phyloP scores from a whole-genome alignment of 2,888 invertebrate genomes.

The Cremastinae sp. region DNA sequence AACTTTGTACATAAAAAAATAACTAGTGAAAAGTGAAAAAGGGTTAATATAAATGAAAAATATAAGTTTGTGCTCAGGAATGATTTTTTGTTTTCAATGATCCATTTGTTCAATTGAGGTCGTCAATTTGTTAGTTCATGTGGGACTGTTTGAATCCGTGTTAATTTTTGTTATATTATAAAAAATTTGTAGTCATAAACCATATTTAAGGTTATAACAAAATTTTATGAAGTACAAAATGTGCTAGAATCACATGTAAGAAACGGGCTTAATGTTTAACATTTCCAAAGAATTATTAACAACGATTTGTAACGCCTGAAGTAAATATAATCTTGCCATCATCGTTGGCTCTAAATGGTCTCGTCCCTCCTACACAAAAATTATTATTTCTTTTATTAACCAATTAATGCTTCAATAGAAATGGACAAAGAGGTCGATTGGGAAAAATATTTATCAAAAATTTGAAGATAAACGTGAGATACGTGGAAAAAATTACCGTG shows the following conservation, averaged over 20 bases:
- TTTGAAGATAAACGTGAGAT: neutral
- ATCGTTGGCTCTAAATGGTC: conserved; percentile 85
- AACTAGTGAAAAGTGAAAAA: no score
- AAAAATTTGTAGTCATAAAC: no score
- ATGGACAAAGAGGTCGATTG: no score
- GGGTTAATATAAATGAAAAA: no score
- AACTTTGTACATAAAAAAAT: no score
- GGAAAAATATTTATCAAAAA: conserved; percentile 3
- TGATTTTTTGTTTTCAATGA: no score
- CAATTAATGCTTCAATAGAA: no score
- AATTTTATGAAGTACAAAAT: conserved; percentile 8
- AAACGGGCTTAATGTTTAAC: conserved; percentile 85
- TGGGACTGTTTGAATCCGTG: no score
- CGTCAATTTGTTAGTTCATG: no score
- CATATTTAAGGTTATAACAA: conserved; percentile 16
- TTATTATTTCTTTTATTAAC: conserved; percentile 14
- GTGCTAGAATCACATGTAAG: conserved; percentile 42
- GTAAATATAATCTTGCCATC: conserved; percentile 86
- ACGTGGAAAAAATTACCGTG: conserved; percentile 81
- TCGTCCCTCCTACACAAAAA: conserved; percentile 83
- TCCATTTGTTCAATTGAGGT: no score
- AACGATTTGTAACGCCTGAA: conserved; percentile 84
- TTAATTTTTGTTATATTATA: no score
- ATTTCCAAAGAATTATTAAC: conserved; percentile 84
- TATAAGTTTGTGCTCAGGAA: no score